phyloP scores from a whole-genome alignment of 2,797 vertebrate species.

The Dendrocincla tyrannina region DNA sequence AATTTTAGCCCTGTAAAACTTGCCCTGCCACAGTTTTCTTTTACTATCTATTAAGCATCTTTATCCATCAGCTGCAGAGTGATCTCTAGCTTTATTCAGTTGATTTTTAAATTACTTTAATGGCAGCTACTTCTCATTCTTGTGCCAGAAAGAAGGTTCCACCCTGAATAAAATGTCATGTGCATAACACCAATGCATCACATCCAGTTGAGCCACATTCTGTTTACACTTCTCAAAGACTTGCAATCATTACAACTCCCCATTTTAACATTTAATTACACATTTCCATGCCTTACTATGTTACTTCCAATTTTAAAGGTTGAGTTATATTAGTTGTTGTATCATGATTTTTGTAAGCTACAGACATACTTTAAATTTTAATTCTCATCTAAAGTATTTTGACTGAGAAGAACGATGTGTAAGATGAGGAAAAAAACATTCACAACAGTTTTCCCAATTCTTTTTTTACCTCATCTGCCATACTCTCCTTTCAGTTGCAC shows the following conservation, averaged over 20 bases:
- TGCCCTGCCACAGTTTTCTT: background rate
- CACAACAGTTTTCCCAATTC: accelerated
- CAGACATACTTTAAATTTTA: background rate
- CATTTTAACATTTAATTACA: background rate
- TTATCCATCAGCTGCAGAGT: background rate
- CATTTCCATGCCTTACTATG: background rate
- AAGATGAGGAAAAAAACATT: background rate
- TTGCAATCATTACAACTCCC: background rate
- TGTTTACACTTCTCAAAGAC: slow-evolving; percentile 7
- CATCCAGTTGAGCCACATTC: background rate
- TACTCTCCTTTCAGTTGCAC: background rate
- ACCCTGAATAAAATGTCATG: background rate
- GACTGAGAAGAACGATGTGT: background rate
- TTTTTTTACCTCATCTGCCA: background rate
- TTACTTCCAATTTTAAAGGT: background rate
- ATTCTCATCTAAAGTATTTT: background rate
- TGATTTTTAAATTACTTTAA: slow-evolving; percentile 3
- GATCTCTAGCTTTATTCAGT: background rate
- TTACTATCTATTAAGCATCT: background rate
- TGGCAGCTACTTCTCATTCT: background rate
- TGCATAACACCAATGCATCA: background rate
- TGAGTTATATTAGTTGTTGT: background rate
- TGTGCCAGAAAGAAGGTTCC: background rate
- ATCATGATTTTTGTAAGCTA: background rate
- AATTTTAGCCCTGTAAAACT: background rate